phyloP scores from a whole-genome alignment of 2,113 vertebrate species.

The Python bivittatus region DNA sequence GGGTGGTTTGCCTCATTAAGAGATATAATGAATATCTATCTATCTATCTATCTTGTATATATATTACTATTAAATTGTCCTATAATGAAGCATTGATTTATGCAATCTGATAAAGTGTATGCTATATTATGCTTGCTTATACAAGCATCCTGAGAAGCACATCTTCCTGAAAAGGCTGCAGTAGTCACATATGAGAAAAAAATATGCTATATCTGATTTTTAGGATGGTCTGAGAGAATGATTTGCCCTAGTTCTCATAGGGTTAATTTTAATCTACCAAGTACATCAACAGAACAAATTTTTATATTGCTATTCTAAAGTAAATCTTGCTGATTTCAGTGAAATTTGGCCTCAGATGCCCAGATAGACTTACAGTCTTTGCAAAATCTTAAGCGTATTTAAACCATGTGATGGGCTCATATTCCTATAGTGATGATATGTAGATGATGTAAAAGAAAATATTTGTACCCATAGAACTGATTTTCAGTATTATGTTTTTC shows the following conservation, averaged over 20 bases:
- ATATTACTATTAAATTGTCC: too few species aligned
- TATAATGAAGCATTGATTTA: too few species aligned
- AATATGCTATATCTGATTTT: background rate
- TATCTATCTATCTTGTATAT: too few species aligned
- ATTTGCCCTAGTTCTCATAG: slow-evolving; percentile 9
- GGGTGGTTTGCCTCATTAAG: too few species aligned
- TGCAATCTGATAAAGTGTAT: background rate
- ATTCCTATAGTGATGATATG: background rate
- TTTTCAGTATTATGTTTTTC: background rate
- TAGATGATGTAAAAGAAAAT: background rate
- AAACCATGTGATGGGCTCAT: background rate
- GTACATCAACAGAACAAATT: background rate
- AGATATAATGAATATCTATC: too few species aligned
- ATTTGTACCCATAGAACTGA: background rate
- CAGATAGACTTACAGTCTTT: background rate
- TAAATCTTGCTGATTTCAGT: too few species aligned
- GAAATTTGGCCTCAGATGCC: too few species aligned
- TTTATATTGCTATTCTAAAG: too few species aligned
- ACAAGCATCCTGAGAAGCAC: background rate
- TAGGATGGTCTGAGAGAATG: background rate
- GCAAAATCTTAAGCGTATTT: background rate
- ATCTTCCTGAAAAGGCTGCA: background rate
- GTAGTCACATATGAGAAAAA: background rate
- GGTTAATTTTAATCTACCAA: background rate
- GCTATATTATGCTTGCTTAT: background rate